Percentiles rank a stretch among this genome's conserved stretches.
These are phyloP conservation scores for Proteles cristata DNA, from an alignment of 2,113 vertebrate species.

Conservation along the genomic window DNA sequence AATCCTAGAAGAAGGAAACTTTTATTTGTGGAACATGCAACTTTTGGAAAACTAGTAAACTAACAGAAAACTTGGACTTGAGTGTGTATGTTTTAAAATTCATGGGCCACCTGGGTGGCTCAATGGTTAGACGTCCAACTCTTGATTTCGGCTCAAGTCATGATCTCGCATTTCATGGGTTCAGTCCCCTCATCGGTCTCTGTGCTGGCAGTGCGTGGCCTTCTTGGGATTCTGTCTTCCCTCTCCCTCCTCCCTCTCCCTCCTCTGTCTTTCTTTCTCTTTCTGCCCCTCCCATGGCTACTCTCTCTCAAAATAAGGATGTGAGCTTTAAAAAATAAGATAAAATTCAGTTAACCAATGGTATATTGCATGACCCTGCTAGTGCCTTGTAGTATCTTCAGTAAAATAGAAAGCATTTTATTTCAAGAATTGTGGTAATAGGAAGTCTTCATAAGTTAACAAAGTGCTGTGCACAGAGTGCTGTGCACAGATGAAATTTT, in stretches of 20 bases:
- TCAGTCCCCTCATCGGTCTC: no score
- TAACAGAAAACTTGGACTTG: not conserved
- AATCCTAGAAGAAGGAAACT: not conserved
- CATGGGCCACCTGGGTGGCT: not conserved
- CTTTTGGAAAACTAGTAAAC: not conserved
- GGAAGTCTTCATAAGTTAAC: slow-evolving; percentile 13
- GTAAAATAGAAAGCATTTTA: not conserved
- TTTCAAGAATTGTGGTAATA: slow-evolving; percentile 2
- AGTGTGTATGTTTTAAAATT: slow-evolving; percentile 16
- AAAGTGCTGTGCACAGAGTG: not conserved
- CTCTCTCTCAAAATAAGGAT: no score
- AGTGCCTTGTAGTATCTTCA: not conserved
- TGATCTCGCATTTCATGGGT: no score
- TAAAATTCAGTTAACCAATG: not conserved
- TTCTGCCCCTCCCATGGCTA: no score
- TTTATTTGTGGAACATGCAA: not conserved
- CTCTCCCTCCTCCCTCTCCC: no score
- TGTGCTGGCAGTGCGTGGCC: no score
- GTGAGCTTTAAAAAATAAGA: not conserved
- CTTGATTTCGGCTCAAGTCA: no score
- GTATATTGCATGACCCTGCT: not conserved
- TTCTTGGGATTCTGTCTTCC: no score
- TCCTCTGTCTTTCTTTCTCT: no score
- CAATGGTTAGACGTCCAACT: no score
- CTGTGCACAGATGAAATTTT: not conserved